Conservation (phyloP, 1,140 invertebrate genomes). For the Caenorhabditis brenneri region DNA sequence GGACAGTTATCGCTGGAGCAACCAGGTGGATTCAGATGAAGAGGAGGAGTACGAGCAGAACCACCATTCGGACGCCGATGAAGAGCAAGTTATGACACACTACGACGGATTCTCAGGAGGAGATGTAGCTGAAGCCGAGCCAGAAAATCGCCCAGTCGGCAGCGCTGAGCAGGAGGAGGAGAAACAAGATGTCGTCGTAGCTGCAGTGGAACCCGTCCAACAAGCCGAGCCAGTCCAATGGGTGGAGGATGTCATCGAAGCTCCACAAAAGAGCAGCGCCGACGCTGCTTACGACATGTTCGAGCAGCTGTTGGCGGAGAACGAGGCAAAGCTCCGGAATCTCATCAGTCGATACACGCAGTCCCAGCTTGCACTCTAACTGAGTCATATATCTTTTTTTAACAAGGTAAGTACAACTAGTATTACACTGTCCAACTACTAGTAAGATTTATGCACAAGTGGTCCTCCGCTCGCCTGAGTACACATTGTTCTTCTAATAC, state of each 20-base stretch:
- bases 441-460: neutral
- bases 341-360: neutral
- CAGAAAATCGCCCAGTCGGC: too few relatives aligned
- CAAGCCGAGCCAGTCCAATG: neutral
- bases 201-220: neutral
- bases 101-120: constrained; percentile 5
- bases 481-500: neutral
- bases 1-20: neutral
- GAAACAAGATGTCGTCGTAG: neutral
- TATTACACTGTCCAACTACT: neutral
- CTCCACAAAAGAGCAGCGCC: neutral
- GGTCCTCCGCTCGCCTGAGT: neutral
- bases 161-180: neutral
- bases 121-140: neutral
- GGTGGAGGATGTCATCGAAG: neutral
- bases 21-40: neutral
- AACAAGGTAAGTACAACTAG: neutral
- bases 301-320: constrained; percentile 31
- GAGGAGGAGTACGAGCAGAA: neutral
- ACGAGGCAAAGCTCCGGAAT: constrained; percentile 8
- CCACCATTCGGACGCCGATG: neutral
- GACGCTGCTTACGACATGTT: neutral
- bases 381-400: neutral
- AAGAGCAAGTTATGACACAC: neutral
- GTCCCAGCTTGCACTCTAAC: neutral